Evolutionary conservation across 2,888 invertebrate species (phyloP), one percentile per base, ranked within the genome.

Genomic region (Dynastes grantii): DNA sequence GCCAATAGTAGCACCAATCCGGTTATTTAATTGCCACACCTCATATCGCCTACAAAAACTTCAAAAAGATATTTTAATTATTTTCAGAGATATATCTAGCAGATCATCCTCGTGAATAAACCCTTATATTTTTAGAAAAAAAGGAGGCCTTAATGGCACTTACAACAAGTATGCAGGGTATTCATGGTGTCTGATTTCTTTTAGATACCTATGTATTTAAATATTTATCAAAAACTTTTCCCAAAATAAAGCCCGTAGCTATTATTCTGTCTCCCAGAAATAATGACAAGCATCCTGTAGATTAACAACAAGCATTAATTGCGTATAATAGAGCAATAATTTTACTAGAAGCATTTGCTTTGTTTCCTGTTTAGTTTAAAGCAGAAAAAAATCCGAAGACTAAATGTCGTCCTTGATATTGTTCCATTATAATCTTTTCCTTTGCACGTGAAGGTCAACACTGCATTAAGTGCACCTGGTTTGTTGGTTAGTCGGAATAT

Each of bases 391-490:
- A n/a, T 55, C 27, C 49, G 13, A 68, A 68, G 68, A 51, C 49
- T 68, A 27, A 68, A 68, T 68, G 68, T 27, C 61, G 73, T 75
- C 61, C 73, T 75, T 75, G 73, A 75, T 75, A 75, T 61, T 75
- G 61, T 63, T 61, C 45, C 27, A 61, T 61, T 75, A 61, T 75
- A 75, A 45, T 75, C 61, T 40, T 61, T 45, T 68, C 51, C 49
- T 61, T 75, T 75, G 32, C 11, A 61, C 55, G 55, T 55, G 73
- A 75, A 75, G 73, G 73, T 75, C 55, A 58, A 16, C 37, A n/a
- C 55, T 75, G 45, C 58, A 61, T 61, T 61, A 75, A 68, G 49
- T 68, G 51, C 68, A 68, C 51, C 51, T 68, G 51, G 45, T 63
- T 16, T 29, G 51, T 40, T 68, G 65, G 65, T 40, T 40, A 13